phyloP scores from a whole-genome alignment of 2,888 invertebrate genomes.

The Lithophane leautieri region DNA sequence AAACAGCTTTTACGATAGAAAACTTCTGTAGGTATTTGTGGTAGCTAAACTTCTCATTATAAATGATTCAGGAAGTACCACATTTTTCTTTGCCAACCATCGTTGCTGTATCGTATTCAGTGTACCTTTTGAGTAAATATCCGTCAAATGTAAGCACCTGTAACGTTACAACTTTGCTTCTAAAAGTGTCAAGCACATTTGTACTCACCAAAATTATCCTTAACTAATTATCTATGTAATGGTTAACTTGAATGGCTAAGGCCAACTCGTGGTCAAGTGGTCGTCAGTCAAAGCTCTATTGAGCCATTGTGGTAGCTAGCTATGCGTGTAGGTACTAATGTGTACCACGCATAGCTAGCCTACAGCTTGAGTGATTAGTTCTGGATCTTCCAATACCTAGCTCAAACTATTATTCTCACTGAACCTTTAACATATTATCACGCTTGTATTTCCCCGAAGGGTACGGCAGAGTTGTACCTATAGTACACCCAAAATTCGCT shows the following conservation, averaged over 20 bases:
- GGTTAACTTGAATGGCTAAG: background rate
- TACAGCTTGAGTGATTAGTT: conserved; percentile 2
- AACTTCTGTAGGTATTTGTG: background rate
- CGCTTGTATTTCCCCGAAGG: background rate
- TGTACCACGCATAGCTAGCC: too few relatives aligned
- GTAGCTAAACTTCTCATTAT: background rate
- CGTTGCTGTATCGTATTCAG: background rate
- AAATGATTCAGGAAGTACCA: background rate
- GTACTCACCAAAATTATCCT: background rate
- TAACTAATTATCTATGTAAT: background rate
- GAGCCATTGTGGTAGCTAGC: conserved; percentile 36
- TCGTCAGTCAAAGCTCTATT: conserved; percentile 4
- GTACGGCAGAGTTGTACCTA: background rate
- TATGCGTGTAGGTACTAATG: too few relatives aligned
- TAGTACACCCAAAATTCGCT: background rate
- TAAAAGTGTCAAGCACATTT: background rate
- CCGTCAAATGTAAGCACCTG: background rate
- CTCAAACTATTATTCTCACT: background rate
- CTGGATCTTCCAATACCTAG: background rate
- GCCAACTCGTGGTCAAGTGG: background rate
- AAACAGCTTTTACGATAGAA: too few relatives aligned
- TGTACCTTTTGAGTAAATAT: background rate
- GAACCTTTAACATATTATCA: background rate
- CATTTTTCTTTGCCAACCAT: background rate
- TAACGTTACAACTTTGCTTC: background rate